These are phyloP conservation scores for Muntiacus muntjak DNA, from an alignment of 2,113 vertebrate genomes.

Conservation along the genomic window DNA sequence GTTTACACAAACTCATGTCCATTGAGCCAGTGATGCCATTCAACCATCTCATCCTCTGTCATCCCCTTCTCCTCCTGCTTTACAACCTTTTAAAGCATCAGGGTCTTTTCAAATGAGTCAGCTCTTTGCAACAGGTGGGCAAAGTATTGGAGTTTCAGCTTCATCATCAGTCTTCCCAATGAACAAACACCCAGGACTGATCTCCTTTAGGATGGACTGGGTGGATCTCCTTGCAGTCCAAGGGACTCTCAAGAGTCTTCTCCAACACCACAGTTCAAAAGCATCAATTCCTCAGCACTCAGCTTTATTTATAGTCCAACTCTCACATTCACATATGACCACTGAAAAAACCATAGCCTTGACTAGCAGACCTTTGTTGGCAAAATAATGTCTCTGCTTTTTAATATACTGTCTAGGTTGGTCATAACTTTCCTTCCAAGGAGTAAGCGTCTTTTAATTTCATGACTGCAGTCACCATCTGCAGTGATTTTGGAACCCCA, in stretches of 20 bases:
- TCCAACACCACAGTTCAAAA: neutral
- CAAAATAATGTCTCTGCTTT: neutral
- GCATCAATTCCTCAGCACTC: rapidly evolving
- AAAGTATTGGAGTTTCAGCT: neutral
- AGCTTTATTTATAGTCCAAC: neutral
- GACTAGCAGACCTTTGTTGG: neutral
- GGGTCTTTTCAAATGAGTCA: neutral
- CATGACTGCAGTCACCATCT: neutral
- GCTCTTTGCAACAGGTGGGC: neutral
- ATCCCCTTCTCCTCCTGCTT: neutral
- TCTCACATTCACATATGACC: neutral
- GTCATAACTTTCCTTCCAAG: neutral
- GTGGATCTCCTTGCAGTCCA: neutral
- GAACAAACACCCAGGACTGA: neutral
- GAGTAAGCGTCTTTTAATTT: neutral
- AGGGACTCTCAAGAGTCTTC: neutral
- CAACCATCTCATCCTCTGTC: neutral
- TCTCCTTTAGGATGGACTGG: neutral
- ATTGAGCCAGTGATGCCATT: neutral
- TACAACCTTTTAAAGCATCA: neutral
- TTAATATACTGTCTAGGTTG: neutral
- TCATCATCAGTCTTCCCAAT: neutral
- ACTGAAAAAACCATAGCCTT: neutral
- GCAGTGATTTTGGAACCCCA: neutral
- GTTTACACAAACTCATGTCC: neutral